Conservation (phyloP, 2,888 invertebrate genomes). For the Arge pagana region DNA sequence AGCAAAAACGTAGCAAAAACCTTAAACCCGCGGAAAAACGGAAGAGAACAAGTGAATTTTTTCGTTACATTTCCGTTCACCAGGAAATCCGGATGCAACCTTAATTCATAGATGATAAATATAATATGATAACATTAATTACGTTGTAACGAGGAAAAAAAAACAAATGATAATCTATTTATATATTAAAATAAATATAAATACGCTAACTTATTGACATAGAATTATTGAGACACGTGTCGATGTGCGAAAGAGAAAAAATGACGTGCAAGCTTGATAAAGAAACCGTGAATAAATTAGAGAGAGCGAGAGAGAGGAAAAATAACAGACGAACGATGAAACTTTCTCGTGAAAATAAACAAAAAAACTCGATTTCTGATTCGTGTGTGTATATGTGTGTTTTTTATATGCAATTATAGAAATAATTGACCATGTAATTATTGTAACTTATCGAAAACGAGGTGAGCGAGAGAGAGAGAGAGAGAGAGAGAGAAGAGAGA, state of each 20-base stretch:
- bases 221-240: slow-evolving; percentile 17
- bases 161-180: neutral
- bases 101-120: too few species aligned
- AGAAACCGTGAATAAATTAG: slow-evolving; percentile 17
- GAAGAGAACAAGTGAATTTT: too few species aligned
- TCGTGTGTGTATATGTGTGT: slow-evolving; percentile 46
- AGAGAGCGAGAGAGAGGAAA: slow-evolving; percentile 13
- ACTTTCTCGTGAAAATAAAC: slow-evolving; percentile 28
- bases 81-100: too few species aligned
- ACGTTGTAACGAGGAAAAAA: neutral
- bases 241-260: too few species aligned
- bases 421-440: slow-evolving; percentile 4
- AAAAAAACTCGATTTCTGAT: slow-evolving; percentile 44
- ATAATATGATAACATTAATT: neutral
- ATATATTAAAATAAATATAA: neutral
- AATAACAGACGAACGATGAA: slow-evolving; percentile 14
- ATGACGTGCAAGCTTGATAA: slow-evolving; percentile 3
- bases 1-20: too few species aligned
- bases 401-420: slow-evolving; percentile 26
- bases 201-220: neutral
- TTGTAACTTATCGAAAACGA: neutral
- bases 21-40: too few species aligned
- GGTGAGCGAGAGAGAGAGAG: too few species aligned
- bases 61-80: too few species aligned
- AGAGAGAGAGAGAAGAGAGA: slow-evolving; percentile 23